Evolutionary conservation across 2,888 invertebrate species (phyloP).

Genomic region (Drosophila emarginata): DNA sequence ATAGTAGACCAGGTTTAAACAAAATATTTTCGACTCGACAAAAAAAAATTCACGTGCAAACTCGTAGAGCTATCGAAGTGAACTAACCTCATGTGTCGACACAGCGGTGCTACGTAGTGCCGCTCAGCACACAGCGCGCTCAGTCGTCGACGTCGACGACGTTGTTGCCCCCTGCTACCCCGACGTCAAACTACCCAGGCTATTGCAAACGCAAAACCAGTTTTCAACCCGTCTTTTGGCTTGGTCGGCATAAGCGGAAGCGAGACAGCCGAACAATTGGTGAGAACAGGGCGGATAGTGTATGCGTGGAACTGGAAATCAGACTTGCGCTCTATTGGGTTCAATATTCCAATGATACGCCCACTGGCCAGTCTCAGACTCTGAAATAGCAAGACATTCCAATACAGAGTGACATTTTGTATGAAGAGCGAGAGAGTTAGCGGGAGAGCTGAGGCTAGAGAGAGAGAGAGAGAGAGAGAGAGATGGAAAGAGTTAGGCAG

Average conservation of each 20-base stretch:
- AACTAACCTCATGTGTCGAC: conserved; percentile 83
- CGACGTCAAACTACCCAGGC: conserved; percentile 10
- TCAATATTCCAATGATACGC: conserved; percentile 77
- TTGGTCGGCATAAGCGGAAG: conserved; percentile 33
- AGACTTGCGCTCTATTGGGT: conserved; percentile 77
- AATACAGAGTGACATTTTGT: conserved; percentile 79
- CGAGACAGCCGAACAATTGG: conserved; percentile 33
- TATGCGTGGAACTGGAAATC: conserved; percentile 59
- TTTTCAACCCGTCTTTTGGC: conserved; percentile 66
- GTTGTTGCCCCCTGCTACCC: conserved; percentile 2
- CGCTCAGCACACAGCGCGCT: conserved; percentile 31
- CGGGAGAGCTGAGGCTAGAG: conserved; percentile 28
- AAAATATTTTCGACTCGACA: conserved; percentile 39
- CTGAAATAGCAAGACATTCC: conserved; percentile 46
- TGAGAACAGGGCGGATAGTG: conserved; percentile 12
- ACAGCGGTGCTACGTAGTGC: conserved; percentile 79
- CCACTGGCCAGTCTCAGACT: conserved; percentile 47
- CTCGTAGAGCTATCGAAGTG: conserved; percentile 83
- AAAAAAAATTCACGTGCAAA: conserved; percentile 82
- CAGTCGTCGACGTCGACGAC: conserved; percentile 18
- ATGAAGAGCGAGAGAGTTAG: conserved; percentile 60
- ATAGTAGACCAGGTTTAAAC: conserved; percentile 29
- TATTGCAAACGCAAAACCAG: conserved; percentile 54
- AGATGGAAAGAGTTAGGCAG: neutral
- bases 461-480: neutral